phyloP scores from a whole-genome alignment of 2,888 invertebrate species.

The Eurytoma adleriae region DNA sequence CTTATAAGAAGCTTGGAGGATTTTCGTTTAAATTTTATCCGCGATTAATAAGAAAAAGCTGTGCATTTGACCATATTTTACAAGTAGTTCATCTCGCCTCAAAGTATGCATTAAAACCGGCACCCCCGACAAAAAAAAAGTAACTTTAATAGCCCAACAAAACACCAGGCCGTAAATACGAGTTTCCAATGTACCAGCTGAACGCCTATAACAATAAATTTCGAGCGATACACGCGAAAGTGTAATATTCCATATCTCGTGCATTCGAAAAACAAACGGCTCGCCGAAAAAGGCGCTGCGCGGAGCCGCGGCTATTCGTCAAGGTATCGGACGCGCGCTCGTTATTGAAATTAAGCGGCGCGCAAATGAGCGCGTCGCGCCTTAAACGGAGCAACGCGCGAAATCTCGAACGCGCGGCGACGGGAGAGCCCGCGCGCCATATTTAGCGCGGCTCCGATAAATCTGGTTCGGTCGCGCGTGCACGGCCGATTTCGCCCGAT shows the following conservation, averaged over 20 bases:
- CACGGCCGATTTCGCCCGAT: conserved; percentile 27
- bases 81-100: no score
- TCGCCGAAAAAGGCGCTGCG: no score
- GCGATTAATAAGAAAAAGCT: not conserved
- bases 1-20: conserved; percentile 18
- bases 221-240: no score
- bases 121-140: no score
- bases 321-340: conserved; percentile 54
- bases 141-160: no score
- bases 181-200: no score
- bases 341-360: conserved; percentile 71
- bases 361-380: conserved; percentile 66
- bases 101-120: no score
- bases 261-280: no score
- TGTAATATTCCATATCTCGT: no score
- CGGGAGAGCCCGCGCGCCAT: conserved; percentile 65
- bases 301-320: no score
- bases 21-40: not conserved
- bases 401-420: conserved; percentile 62
- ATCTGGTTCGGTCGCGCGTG: conserved; percentile 59
- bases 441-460: conserved; percentile 69
- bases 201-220: no score
- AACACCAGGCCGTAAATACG: no score
- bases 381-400: conserved; percentile 67
- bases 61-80: not conserved